A percentile compares a stretch with the other conserved stretches of the same genome.
Conservation (phyloP, 2,797 vertebrate species). For the Platalea minor region DNA sequence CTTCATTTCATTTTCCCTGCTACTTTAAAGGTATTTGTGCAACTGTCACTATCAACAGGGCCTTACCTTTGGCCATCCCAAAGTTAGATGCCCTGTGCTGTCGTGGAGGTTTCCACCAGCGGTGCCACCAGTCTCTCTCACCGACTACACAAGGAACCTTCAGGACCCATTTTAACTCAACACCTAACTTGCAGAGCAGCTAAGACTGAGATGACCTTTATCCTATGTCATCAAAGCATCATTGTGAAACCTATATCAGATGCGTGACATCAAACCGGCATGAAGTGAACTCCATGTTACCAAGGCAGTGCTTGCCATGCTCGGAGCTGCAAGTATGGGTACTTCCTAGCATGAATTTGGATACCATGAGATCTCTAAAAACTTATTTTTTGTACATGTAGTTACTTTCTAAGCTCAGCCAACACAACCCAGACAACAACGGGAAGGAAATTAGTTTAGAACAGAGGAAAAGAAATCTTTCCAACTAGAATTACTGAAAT, state of each 20-base stretch:
- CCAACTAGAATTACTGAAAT: not conserved
- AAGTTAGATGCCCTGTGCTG: not conserved
- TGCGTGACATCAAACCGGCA: not conserved
- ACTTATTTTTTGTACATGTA: not conserved
- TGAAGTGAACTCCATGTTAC: rapidly evolving
- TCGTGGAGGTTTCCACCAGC: not conserved
- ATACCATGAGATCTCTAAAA: not conserved
- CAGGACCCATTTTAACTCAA: not conserved
- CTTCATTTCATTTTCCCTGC: not conserved
- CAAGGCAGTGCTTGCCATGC: not conserved
- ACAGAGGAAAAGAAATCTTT: not conserved
- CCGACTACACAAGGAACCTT: not conserved
- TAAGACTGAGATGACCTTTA: not conserved
- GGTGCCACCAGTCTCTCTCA: not conserved
- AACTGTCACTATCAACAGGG: not conserved
- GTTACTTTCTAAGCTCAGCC: not conserved
- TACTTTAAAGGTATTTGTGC: not conserved
- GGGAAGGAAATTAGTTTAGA: not conserved
- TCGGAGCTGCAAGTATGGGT: not conserved
- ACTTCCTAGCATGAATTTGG: not conserved
- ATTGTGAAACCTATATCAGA: not conserved
- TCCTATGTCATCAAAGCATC: not conserved
- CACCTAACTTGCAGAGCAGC: not conserved
- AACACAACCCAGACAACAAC: not conserved
- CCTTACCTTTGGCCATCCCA: not conserved